phyloP scores from a whole-genome alignment of 64 coral and sea anemone species.

The Dendrophyllia cribrosa region DNA sequence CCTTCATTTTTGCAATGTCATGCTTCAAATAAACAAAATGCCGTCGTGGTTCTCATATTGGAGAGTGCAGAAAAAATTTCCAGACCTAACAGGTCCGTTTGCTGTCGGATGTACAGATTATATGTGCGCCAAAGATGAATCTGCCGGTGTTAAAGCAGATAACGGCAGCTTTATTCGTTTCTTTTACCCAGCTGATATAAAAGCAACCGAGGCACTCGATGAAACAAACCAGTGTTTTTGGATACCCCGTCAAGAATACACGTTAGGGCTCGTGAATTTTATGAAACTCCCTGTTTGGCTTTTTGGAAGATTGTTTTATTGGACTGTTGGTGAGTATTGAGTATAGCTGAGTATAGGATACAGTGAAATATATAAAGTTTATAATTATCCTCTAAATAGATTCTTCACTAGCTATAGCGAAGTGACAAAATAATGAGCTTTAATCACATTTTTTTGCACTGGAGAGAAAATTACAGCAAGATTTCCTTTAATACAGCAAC shows the following conservation, averaged over 20 bases:
- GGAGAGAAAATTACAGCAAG: no score
- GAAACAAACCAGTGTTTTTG: constrained; percentile 35
- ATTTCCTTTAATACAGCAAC: no score
- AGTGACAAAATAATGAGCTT: no score
- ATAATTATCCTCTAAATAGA: no score
- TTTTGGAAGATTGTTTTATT: constrained; percentile 61
- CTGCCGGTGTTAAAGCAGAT: background rate
- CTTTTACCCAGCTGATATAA: constrained; percentile 64
- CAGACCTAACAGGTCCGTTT: constrained; percentile 66
- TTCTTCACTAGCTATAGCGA: no score
- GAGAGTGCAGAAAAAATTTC: constrained; percentile 53
- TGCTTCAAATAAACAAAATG: constrained; percentile 44
- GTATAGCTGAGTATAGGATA: no score
- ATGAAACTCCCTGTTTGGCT: constrained; percentile 68
- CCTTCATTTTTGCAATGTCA: background rate
- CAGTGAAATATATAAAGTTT: no score
- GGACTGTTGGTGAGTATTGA: constrained; percentile 66
- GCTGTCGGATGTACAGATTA: constrained; percentile 82
- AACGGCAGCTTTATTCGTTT: constrained; percentile 67
- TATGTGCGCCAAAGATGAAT: constrained; percentile 60
- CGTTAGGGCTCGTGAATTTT: constrained; percentile 60
- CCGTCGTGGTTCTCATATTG: constrained; percentile 80
- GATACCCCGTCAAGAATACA: constrained; percentile 78
- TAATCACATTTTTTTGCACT: no score
- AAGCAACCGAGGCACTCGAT: background rate